Evolutionary conservation across 2,113 vertebrate genomes (phyloP), one percentile per base, ranked within the genome.

Genomic region (Anarrhichthys ocellatus): DNA sequence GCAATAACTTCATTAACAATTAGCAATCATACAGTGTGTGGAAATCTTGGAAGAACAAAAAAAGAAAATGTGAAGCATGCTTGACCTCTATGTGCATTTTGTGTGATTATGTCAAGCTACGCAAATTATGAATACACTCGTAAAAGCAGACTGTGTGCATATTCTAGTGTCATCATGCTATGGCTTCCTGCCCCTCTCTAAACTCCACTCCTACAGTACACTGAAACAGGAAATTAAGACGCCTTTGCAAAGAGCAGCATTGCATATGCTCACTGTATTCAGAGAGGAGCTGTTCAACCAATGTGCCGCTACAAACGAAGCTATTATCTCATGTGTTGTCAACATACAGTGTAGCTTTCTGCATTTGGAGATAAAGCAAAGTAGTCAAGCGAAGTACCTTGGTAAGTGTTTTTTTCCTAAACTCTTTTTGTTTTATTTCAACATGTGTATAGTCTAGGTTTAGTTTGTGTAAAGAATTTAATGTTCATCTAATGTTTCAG

Each of bases 141-240:
- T n/a, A 44, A n/a, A 76, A 62, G 0, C 5, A 73, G 3, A 48
- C 11, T 50, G 20, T 52, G 8, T 52, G 20, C 20, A 8, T 2
- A 6, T 2, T 11, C 7, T 24, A 1, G 9, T 0, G 0, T 32
- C n/a, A 29, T n/a, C 11, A 7, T 20, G 2, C 44, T 32, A 9
- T 76, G 34, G 74, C 75, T 88, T 89, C 85, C 88, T 84, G 71
- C 4, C n/a, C 15, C 4, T 22, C 5, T 22, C 32, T 29, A 10
- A 6, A 22, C 1, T 0, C 10, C 32, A 24, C 40, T 67, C 22
- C 58, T 72, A 42, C 52, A 58, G 27, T 1, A 34, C 8, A 11
- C n/a, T 6, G 32, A 83, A 65, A 90, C 84, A 87, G 91, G 84
- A 91, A 90, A 87, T 67, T 5, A 44, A 56, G 15, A 54, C 2